Conservation (phyloP, 1,140 invertebrate species). For the Diachasmimorpha longicaudata region DNA sequence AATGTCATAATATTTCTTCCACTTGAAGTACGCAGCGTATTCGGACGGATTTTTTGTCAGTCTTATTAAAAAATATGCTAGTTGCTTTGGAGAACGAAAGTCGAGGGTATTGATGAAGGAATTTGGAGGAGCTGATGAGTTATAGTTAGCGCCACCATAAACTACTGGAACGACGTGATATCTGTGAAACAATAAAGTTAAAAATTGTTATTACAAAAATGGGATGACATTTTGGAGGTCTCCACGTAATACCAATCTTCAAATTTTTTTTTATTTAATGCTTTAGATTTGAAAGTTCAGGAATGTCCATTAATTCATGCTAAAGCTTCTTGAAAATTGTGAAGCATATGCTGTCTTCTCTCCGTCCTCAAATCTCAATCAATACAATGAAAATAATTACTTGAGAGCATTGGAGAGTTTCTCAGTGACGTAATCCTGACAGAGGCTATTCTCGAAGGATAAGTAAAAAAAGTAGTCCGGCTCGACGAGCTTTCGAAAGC, state of each 20-base stretch:
- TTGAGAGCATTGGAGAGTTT: conserved; percentile 65
- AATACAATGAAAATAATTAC: conserved; percentile 30
- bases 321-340: too few species aligned
- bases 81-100: conserved; percentile 58
- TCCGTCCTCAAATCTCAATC: background rate
- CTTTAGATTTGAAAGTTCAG: too few species aligned
- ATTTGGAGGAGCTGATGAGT: conserved; percentile 61
- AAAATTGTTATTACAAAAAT: background rate
- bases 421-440: conserved; percentile 70
- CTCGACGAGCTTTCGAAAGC: conserved; percentile 55
- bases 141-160: conserved; percentile 66
- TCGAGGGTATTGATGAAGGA: conserved; percentile 70
- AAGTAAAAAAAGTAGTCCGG: conserved; percentile 72
- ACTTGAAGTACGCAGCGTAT: conserved; percentile 64
- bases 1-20: conserved; percentile 58
- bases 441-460: conserved; percentile 72
- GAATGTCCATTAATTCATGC: too few species aligned
- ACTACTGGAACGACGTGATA: conserved; percentile 64
- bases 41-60: conserved; percentile 56
- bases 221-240: too few species aligned
- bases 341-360: background rate
- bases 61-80: conserved; percentile 63
- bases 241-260: too few species aligned
- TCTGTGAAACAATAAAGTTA: conserved; percentile 30
- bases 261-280: too few species aligned